Evolutionary conservation across 2,113 vertebrate genomes (phyloP).

Genomic region (Phycodurus eques): DNA sequence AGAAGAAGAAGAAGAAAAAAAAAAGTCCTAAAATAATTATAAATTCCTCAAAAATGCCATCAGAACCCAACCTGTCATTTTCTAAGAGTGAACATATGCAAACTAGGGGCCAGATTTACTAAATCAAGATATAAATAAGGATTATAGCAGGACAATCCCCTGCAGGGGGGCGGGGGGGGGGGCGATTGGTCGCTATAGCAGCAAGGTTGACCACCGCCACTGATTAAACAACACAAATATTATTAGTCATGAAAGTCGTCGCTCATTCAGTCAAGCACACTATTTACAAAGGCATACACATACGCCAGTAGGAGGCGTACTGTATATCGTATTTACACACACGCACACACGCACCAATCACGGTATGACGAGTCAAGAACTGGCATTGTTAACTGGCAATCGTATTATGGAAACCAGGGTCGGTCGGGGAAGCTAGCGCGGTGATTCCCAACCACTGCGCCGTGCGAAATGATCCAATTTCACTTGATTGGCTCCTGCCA

Average conservation of each 20-base stretch:
- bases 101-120: not conserved
- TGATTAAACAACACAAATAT: slow-evolving; percentile 28
- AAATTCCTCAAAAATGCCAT: not conserved
- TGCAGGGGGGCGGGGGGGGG: not conserved
- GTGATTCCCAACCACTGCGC: not conserved
- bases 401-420: not conserved
- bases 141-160: slow-evolving; percentile 10
- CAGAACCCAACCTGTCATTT: slow-evolving; percentile 7
- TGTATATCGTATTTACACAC: slow-evolving; percentile 68
- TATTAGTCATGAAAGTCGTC: slow-evolving; percentile 52
- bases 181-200: slow-evolving; percentile 13
- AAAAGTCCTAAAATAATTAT: not conserved
- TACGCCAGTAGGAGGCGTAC: slow-evolving; percentile 53
- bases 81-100: slow-evolving; percentile 12
- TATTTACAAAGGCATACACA: slow-evolving; percentile 69
- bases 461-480: not conserved
- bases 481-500: slow-evolving; percentile 18
- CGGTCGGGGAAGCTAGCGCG: not conserved
- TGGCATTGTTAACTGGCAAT: slow-evolving; percentile 48
- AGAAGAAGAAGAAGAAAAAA: not conserved
- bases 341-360: slow-evolving; percentile 9
- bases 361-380: slow-evolving; percentile 62
- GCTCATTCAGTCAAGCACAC: slow-evolving; percentile 52
- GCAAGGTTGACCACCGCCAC: slow-evolving; percentile 10
- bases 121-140: slow-evolving; percentile 10